These are phyloP conservation scores for Pogonus chalceus DNA, from an alignment of 1,140 invertebrate genomes.

Conservation along the genomic window DNA sequence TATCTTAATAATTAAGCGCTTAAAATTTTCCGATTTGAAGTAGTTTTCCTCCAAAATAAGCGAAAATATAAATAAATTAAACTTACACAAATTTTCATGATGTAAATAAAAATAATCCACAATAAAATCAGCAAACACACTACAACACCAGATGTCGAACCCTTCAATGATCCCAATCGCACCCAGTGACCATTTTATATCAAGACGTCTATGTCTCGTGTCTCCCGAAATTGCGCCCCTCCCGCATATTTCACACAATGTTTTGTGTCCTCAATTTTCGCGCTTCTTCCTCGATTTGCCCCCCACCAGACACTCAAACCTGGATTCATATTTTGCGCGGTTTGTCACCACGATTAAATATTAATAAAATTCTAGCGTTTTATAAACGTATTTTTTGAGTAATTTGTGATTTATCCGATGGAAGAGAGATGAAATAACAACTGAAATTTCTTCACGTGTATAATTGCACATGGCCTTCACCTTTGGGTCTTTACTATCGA, in stretches of 20 bases:
- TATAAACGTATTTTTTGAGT: too few relatives aligned
- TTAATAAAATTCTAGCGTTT: too few relatives aligned
- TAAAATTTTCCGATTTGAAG: too few relatives aligned
- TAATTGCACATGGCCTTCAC: conserved; percentile 1
- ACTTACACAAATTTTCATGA: background rate
- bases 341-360: too few relatives aligned
- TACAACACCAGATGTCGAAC: background rate
- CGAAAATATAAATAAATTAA: background rate
- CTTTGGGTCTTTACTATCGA: background rate
- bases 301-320: background rate
- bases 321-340: too few relatives aligned
- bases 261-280: background rate
- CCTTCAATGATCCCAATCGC: background rate
- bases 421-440: background rate
- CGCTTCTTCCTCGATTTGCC: background rate
- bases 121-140: background rate
- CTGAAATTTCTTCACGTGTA: conserved; percentile 1
- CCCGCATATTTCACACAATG: background rate
- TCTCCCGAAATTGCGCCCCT: background rate
- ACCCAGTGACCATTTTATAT: background rate
- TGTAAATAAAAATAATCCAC: background rate
- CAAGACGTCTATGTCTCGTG: background rate
- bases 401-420: background rate
- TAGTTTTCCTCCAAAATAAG: background rate
- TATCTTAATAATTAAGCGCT: too few relatives aligned